These are phyloP conservation scores for Emys orbicularis DNA, from an alignment of 2,797 vertebrate genomes.

Conservation along the genomic window DNA sequence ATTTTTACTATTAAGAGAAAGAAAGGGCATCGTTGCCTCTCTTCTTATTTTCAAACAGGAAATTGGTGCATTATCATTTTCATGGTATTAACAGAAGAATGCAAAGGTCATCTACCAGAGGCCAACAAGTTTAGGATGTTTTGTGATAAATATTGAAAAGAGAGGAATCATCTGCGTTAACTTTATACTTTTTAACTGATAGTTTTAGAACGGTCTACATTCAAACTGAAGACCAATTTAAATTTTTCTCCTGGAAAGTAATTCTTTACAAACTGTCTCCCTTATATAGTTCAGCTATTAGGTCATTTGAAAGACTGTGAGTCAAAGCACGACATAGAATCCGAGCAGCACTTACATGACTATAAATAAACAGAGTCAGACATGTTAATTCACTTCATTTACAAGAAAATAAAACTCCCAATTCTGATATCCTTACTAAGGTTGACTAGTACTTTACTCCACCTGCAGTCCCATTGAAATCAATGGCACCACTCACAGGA, in stretches of 20 bases:
- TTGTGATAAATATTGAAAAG: neutral
- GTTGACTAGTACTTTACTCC: neutral
- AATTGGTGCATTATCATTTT: slow-evolving; percentile 14
- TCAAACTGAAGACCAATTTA: neutral
- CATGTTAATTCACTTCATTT: neutral
- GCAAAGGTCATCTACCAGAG: neutral
- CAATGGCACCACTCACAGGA: neutral
- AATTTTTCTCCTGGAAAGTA: neutral
- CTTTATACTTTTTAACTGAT: neutral
- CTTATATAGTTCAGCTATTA: neutral
- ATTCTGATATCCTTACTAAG: neutral
- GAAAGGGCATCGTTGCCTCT: neutral
- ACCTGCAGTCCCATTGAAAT: neutral
- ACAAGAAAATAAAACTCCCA: neutral
- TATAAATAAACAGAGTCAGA: neutral
- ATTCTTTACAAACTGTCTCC: neutral
- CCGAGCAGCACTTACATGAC: neutral
- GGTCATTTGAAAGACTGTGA: neutral
- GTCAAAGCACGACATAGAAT: neutral
- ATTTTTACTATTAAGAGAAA: neutral
- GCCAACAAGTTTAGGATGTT: neutral
- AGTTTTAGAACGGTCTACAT: neutral
- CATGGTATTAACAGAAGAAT: slow-evolving; percentile 11
- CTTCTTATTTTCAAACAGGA: slow-evolving; percentile 17
- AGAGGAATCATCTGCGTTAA: neutral